Base-by-base conservation (phyloP, 2,113 vertebrate genomes). In the Cebidichthys violaceus region DNA sequence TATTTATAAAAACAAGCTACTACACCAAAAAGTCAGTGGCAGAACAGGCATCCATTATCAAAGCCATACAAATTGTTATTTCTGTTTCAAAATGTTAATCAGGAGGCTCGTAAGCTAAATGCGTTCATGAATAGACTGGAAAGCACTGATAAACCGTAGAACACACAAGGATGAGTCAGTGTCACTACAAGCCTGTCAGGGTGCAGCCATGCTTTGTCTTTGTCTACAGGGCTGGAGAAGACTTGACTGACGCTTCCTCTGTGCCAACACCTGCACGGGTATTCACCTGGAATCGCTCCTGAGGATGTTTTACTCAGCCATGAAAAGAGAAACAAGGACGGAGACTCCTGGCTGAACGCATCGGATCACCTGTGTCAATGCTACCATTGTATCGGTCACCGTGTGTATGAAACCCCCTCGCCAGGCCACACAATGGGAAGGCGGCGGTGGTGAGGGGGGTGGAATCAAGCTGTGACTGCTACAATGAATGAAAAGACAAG, bases 311-410 rank as follows among this genome's bases (percentile, higher is more conserved):
- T 80, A 91, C 83, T 92, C 75, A 80, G 74, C 82, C 82, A 87
- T 91, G 88, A 90, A 92, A 93, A 87, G 74, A 80, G 88, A 87
- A 92, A 90, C 83, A 85, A 78, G 84, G 83, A 82, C 61, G 8
- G 69, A 84, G 85, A 87, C 79, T 87, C 78, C 67, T 70, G 66
- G 73, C 88, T 91, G 85, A 91, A 91, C 27, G 70, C 90, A 81
- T 86, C 14, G 18, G 90, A 92, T 93, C 93, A 93, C 92, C 92
- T 93, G 91, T 87, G 88, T 94, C 90, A 94, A 93, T 93, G 91
- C 90, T 70, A 74, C 92, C 85, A 91, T 93, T 94, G 92, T 94
- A 77, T 90, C 71, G 75, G 70, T 85, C 74, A 59, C 65, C 18
- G 55, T 61, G 62, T 24, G 77, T 81, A 71, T 84, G 79, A 92